These are phyloP conservation scores for Holocentrus rufus DNA, from an alignment of 2,797 vertebrate species.

Conservation along the genomic window DNA sequence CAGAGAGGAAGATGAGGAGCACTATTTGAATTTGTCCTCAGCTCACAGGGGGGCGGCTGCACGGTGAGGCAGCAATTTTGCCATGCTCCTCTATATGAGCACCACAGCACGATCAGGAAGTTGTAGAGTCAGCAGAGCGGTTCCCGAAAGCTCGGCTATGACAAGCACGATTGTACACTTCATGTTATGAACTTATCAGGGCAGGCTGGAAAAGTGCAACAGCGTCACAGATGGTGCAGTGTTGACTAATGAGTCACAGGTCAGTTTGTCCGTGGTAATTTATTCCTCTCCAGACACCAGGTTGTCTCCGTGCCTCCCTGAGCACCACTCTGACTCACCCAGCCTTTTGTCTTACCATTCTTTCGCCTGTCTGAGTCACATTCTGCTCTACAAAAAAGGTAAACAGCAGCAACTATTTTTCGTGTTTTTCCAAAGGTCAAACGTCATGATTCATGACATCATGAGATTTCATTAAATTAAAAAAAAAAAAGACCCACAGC, in stretches of 20 bases:
- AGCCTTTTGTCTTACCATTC: neutral
- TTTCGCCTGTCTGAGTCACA: slow-evolving; percentile 25
- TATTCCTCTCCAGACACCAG: neutral
- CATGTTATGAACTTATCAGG: neutral
- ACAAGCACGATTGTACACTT: neutral
- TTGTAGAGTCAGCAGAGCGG: neutral
- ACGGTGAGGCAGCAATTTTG: neutral
- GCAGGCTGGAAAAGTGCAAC: neutral
- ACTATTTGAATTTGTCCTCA: neutral
- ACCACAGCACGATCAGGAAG: neutral
- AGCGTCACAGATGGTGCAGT: slow-evolving; percentile 1
- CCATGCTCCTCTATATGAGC: neutral
- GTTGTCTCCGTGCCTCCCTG: neutral
- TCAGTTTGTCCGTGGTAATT: neutral
- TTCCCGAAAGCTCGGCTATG: neutral
- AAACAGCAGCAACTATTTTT: too few relatives aligned
- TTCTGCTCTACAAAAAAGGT: neutral
- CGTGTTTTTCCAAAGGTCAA: too few relatives aligned
- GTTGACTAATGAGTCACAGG: slow-evolving; percentile 7
- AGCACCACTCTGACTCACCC: slow-evolving; percentile 14
- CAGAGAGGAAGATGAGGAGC: neutral
- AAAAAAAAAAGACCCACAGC: too few relatives aligned
- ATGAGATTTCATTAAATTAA: too few relatives aligned
- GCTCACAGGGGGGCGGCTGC: neutral
- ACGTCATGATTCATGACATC: neutral